Evolutionary conservation across 1,140 invertebrate genomes (phyloP).

Genomic region (Solenopsis invicta): DNA sequence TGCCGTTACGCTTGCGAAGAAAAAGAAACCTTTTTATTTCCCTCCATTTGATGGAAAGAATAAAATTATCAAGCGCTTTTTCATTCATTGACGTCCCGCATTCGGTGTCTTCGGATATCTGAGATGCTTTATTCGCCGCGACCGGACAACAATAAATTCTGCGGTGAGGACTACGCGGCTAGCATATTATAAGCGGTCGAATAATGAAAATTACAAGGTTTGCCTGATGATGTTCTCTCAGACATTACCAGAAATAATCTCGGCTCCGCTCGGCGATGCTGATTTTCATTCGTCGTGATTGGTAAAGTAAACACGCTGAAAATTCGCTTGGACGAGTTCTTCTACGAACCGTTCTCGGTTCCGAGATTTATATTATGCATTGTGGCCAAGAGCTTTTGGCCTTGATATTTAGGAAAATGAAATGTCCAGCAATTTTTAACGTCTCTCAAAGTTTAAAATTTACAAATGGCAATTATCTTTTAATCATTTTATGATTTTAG

Average conservation of each 20-base stretch:
- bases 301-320: conserved; percentile 72
- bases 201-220: conserved; percentile 87
- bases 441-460: not conserved
- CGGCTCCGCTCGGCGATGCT: conserved; percentile 57
- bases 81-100: not conserved
- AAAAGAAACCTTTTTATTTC: not conserved
- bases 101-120: conserved; percentile 28
- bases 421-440: not conserved
- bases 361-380: conserved; percentile 11
- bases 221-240: conserved; percentile 83
- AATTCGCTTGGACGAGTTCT: conserved; percentile 50
- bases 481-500: conserved; percentile 20
- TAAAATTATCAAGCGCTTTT: not conserved
- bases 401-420: not conserved
- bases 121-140: conserved; percentile 68
- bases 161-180: conserved; percentile 80
- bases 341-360: conserved; percentile 45
- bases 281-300: conserved; percentile 75
- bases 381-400: not conserved
- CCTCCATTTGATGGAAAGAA: not conserved
- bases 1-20: not conserved
- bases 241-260: conserved; percentile 68
- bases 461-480: conserved; percentile 17
- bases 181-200: conserved; percentile 85
- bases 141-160: conserved; percentile 83